These are phyloP conservation scores for Scaptomyza montana DNA, from an alignment of 1,140 invertebrate genomes.

Conservation along the genomic window DNA sequence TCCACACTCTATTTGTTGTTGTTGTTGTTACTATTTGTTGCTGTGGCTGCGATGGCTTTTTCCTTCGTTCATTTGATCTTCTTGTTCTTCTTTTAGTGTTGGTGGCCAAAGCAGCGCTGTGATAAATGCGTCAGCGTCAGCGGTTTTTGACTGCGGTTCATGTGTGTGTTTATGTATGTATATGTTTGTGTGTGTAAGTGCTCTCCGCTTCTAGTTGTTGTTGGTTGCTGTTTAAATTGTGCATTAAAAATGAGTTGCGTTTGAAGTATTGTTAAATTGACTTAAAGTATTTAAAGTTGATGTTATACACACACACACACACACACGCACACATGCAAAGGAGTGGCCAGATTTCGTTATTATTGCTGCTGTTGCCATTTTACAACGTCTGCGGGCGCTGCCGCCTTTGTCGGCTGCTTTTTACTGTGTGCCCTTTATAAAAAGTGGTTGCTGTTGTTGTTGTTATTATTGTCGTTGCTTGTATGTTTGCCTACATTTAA, in stretches of 20 bases:
- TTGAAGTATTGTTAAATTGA: slow-evolving; percentile 36
- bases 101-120: slow-evolving; percentile 44
- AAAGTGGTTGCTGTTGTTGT: slow-evolving; percentile 25
- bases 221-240: slow-evolving; percentile 30
- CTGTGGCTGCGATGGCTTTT: slow-evolving; percentile 22
- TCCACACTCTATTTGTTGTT: slow-evolving; percentile 1
- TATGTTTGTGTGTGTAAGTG: slow-evolving; percentile 11
- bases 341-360: slow-evolving; percentile 25
- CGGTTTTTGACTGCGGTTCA: slow-evolving; percentile 47
- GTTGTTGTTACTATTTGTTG: slow-evolving; percentile 33
- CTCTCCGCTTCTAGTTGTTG: slow-evolving; percentile 25
- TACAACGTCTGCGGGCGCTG: slow-evolving; percentile 45
- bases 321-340: slow-evolving; percentile 4
- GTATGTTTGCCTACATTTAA: slow-evolving; percentile 31
- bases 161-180: slow-evolving; percentile 26
- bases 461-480: background rate
- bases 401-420: slow-evolving; percentile 24
- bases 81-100: slow-evolving; percentile 34
- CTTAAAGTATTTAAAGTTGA: slow-evolving; percentile 43
- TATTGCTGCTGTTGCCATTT: slow-evolving; percentile 43
- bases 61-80: slow-evolving; percentile 20
- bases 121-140: slow-evolving; percentile 57
- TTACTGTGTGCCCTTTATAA: slow-evolving; percentile 45
- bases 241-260: slow-evolving; percentile 48
- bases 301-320: slow-evolving; percentile 15